Conservation (phyloP, 1,140 invertebrate genomes). For the Nephila pilipes region DNA sequence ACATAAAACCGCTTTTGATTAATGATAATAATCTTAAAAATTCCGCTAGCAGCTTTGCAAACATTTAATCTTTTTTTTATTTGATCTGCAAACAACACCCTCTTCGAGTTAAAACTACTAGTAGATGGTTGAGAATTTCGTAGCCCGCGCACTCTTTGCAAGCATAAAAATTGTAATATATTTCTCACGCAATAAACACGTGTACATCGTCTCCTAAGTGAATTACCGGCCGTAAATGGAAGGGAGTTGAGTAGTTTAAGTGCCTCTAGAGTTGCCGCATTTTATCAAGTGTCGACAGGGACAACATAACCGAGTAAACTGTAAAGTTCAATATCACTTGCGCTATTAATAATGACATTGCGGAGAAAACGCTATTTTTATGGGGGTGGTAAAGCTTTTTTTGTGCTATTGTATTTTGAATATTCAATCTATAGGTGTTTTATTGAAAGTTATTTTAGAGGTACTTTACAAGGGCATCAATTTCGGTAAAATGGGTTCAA, state of each 20-base stretch:
- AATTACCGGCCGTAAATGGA: conserved; percentile 40
- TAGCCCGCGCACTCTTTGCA: not conserved
- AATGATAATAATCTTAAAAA: not conserved
- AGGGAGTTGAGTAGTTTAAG: conserved; percentile 31
- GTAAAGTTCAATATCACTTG: not conserved
- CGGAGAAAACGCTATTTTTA: conserved; percentile 4
- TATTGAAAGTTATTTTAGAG: too few relatives aligned
- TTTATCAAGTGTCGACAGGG: not conserved
- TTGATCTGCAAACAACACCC: not conserved
- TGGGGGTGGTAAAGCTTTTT: not conserved
- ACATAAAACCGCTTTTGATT: too few relatives aligned
- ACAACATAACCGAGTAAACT: conserved; percentile 25
- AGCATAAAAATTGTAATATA: not conserved
- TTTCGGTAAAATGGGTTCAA: too few relatives aligned
- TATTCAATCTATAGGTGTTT: too few relatives aligned
- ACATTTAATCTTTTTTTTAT: not conserved
- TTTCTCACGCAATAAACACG: conserved; percentile 12
- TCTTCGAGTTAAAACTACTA: not conserved
- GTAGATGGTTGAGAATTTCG: not conserved
- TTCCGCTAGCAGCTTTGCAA: not conserved
- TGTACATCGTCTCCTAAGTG: conserved; percentile 31
- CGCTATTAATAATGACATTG: not conserved
- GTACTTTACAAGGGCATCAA: too few relatives aligned
- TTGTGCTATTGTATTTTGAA: not conserved
- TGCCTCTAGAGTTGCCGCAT: conserved; percentile 21